These are phyloP conservation scores for Tachystola acroxantha DNA, from an alignment of 2,888 invertebrate species.

Conservation along the genomic window DNA sequence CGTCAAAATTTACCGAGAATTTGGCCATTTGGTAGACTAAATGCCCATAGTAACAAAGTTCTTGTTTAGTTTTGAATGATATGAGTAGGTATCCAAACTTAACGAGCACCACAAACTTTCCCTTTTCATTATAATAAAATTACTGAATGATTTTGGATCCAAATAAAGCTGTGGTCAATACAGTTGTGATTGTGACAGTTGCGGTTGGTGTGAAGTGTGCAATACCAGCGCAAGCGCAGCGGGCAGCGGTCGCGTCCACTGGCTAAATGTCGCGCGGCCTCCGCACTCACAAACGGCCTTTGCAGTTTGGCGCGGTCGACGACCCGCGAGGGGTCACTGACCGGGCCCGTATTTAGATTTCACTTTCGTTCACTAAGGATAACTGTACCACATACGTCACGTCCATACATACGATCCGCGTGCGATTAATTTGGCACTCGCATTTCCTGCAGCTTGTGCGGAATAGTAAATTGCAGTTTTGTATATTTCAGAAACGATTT, in stretches of 20 bases:
- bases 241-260: constrained; percentile 42
- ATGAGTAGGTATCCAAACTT: neutral
- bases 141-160: constrained; percentile 3
- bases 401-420: constrained; percentile 47
- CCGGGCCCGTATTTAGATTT: constrained; percentile 73
- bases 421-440: constrained; percentile 26
- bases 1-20: too few species aligned
- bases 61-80: neutral
- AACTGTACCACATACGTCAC: constrained; percentile 73
- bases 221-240: constrained; percentile 28
- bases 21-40: too few species aligned
- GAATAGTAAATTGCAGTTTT: constrained; percentile 37
- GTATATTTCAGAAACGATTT: too few species aligned
- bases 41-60: neutral
- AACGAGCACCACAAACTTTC: constrained; percentile 6
- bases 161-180: constrained; percentile 1
- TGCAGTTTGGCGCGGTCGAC: constrained; percentile 75
- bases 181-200: neutral
- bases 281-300: constrained; percentile 76
- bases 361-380: constrained; percentile 78
- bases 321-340: constrained; percentile 67
- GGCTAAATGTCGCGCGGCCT: constrained; percentile 70
- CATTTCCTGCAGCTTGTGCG: constrained; percentile 43
- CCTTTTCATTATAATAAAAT: constrained; percentile 11
- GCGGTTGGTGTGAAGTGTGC: constrained; percentile 27